Conservation (phyloP, 2,888 invertebrate genomes). For the Allophyes oxyacanthae region DNA sequence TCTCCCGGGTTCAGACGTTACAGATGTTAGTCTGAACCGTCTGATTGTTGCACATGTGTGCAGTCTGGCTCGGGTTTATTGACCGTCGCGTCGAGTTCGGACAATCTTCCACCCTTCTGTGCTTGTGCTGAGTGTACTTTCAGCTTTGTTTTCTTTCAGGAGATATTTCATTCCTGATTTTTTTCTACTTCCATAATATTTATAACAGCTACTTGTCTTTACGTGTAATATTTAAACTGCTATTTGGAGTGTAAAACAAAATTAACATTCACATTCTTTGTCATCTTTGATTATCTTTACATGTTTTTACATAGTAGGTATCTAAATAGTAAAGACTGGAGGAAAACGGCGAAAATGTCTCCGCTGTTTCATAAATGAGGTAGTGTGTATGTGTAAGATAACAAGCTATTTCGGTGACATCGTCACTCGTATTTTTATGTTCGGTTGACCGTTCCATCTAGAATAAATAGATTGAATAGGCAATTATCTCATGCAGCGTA, state of each 20-base stretch:
- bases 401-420: conserved; percentile 43
- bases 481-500: conserved; percentile 51
- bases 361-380: conserved; percentile 25
- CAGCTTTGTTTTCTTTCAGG: conserved; percentile 20
- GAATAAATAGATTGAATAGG: conserved; percentile 47
- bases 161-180: conserved; percentile 28
- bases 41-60: conserved; percentile 69
- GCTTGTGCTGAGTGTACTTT: conserved; percentile 39
- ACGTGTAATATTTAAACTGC: too few relatives aligned
- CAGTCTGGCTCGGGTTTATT: conserved; percentile 77
- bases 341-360: conserved; percentile 1
- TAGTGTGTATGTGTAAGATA: conserved; percentile 28
- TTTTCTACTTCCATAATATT: conserved; percentile 1
- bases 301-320: conserved; percentile 16
- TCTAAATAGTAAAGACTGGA: background rate
- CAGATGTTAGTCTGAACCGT: conserved; percentile 65
- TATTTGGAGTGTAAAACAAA: too few relatives aligned
- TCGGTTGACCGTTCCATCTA: conserved; percentile 34
- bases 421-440: conserved; percentile 53
- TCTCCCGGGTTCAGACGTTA: conserved; percentile 57
- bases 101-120: conserved; percentile 55
- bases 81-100: conserved; percentile 76
- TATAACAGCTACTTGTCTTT: background rate
- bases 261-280: too few relatives aligned
- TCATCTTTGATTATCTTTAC: conserved; percentile 14